These are phyloP conservation scores for Scrobipalpa atriplicella DNA, from an alignment of 2,888 invertebrate species.

Conservation along the genomic window DNA sequence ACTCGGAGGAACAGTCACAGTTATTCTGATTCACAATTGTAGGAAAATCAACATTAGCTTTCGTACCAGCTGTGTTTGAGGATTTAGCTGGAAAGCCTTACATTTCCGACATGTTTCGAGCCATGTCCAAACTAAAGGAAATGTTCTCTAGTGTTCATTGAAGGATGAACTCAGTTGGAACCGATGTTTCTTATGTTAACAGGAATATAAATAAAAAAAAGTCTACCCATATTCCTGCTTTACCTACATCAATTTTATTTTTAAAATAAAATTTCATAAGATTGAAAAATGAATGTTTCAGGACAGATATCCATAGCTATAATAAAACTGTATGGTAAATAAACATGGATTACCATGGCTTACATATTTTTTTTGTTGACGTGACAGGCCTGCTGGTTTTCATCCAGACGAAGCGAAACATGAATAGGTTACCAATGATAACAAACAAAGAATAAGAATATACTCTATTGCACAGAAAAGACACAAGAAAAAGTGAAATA, in stretches of 20 bases:
- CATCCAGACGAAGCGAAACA: conserved; percentile 5
- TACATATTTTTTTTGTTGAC: too few species aligned
- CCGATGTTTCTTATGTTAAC: too few species aligned
- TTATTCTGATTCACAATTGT: conserved; percentile 20
- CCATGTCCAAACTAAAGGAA: conserved; percentile 36
- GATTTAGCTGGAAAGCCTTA: conserved; percentile 28
- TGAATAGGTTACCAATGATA: conserved; percentile 6
- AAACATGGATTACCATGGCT: not conserved
- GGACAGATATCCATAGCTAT: not conserved
- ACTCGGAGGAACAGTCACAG: too few species aligned
- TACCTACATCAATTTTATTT: too few species aligned
- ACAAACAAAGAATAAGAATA: too few species aligned
- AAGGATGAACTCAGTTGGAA: not conserved
- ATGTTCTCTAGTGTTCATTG: not conserved
- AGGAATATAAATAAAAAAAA: too few species aligned
- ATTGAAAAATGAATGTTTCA: too few species aligned
- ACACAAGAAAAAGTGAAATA: too few species aligned
- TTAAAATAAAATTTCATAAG: too few species aligned
- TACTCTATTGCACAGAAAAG: too few species aligned
- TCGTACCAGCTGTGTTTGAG: conserved; percentile 24
- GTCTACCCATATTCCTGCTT: too few species aligned
- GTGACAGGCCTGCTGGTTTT: conserved; percentile 29
- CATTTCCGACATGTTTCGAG: conserved; percentile 50
- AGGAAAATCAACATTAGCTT: conserved; percentile 28
- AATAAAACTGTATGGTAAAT: not conserved